Base-by-base conservation (phyloP, 2,888 invertebrate species). In the Notodonta dromedarius region DNA sequence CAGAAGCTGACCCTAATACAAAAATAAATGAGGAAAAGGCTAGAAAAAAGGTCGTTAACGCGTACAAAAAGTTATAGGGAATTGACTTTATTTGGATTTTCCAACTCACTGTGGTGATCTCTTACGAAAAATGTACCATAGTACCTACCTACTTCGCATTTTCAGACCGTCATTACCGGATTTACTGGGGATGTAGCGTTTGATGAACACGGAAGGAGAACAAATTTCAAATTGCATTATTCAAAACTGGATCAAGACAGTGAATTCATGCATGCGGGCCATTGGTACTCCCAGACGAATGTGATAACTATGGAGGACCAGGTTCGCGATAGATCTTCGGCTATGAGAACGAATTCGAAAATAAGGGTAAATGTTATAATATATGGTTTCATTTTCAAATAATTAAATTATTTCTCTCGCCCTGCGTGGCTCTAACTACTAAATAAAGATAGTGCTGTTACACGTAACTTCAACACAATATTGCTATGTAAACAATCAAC, bases 101-200 rank as follows among this genome's bases (percentile, higher is more conserved):
- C 24, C 24, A 2, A 24, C 24, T 24, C 24, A 24, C 24, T 24
- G 24, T 24, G 24, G 24, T 24, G 24, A 24, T 24, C 24, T 24
- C 24, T 1, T 24, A 24, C 24, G 24, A 24, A 24, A 24, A 24
- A 24, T 24, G 1, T 24, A 24, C 24, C 24, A 24, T 2, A 24
- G 24, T 24, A 24, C 24, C 24, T 2, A 24, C 24, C 24, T 24
- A 24, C 9, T 40, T 9, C 13, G 12, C 2, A 44, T 44, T 72
- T 85, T 60, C 77, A 95, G 95, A 93, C 94, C 12, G 83, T 80
- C 59, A 80, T 87, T 13, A 85, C 88, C 62, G 96, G 96, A 2
- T 88, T 96, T 56, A 96, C 96, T 0, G 97, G 97, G 8, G 82
- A 91, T 4, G 94, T 97, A 60, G 88, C 91, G 59, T 96, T 97